Evolutionary conservation across 2,113 vertebrate species (phyloP), one percentile per base, ranked within the genome.

Genomic region (Aramus guarauna): DNA sequence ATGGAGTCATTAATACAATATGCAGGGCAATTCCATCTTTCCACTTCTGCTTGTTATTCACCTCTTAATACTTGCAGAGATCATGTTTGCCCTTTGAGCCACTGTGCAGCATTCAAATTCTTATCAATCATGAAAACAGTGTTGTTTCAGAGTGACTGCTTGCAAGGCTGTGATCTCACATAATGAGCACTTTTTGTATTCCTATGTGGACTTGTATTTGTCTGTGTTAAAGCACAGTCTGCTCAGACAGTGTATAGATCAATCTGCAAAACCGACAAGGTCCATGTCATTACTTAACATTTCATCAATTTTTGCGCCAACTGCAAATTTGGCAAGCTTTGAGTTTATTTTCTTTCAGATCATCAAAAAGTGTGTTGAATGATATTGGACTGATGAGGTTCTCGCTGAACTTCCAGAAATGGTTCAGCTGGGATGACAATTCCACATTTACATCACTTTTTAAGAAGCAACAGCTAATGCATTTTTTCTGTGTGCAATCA

Each of bases 281-380:
- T 89, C 73, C 19, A 0, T 97, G 92, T 83, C 62, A 17, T 72
- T 79, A n/a, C 53, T 96, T 91, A 87, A 81, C 74, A 22, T 95
- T 94, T 92, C 77, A 79, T 96, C 74, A 23, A 16, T 48, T 91
- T 92, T 85, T 66, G 67, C 0, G 0, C 66, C 1, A n/a, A 64
- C 93, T 91, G 66, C 90, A 79, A 7, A 62, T 90, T 52, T 72
- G 84, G 56, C 66, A 72, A 64, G 62, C 89, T 69, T 68, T 8
- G 73, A 64, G 69, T 94, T 87, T 91, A 55, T 95, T 83, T 95
- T 82, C 92, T 82, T 81, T 76, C 85, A 79, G 66, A 34, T 95
- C 84, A 23, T 93, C 41, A 13, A 9, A 78, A 71, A 87, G 34
- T 5, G 15, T 75, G 41, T 89, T 78, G 84, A 91, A 84, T 92